Conservation (phyloP, 2,888 invertebrate species). For the Drosophila borealis region DNA sequence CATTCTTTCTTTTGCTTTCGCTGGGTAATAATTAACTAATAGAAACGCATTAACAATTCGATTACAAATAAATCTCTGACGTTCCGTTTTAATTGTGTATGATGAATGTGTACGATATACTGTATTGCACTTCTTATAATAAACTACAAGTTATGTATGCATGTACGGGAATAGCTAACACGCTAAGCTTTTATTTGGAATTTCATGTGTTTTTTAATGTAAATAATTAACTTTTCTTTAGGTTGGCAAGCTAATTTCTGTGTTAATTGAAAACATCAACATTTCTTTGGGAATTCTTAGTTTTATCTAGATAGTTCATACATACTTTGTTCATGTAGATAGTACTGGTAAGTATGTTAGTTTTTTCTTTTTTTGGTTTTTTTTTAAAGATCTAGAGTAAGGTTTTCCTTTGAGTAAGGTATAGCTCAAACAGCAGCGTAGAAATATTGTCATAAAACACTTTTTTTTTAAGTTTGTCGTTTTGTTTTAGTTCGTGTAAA, state of each 20-base stretch:
- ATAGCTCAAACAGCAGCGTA: slow-evolving; percentile 70
- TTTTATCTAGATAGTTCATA: slow-evolving; percentile 7
- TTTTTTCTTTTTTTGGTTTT: not conserved
- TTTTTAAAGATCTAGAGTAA: slow-evolving; percentile 34
- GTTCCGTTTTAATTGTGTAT: slow-evolving; percentile 1
- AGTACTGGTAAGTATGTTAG: slow-evolving; percentile 35
- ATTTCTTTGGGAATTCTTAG: slow-evolving; percentile 14
- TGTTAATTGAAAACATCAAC: slow-evolving; percentile 39
- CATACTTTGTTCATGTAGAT: slow-evolving; percentile 11
- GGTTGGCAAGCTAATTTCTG: slow-evolving; percentile 13
- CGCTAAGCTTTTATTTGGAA: slow-evolving; percentile 15
- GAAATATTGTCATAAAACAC: slow-evolving; percentile 77
- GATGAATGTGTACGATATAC: slow-evolving; percentile 9
- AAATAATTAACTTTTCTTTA: slow-evolving; percentile 19
- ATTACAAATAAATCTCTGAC: slow-evolving; percentile 41
- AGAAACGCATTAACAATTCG: slow-evolving; percentile 51
- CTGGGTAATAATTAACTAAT: slow-evolving; percentile 35
- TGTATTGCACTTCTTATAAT: slow-evolving; percentile 40
- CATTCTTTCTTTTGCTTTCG: slow-evolving; percentile 20
- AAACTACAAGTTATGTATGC: slow-evolving; percentile 47
- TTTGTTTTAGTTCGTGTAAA: slow-evolving; percentile 51
- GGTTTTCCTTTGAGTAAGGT: slow-evolving; percentile 32
- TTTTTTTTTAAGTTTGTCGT: slow-evolving; percentile 34
- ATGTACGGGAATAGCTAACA: slow-evolving; percentile 41
- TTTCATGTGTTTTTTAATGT: slow-evolving; percentile 3